These are phyloP conservation scores for Microplitis demolitor DNA, from an alignment of 1,140 invertebrate genomes.

Conservation along the genomic window DNA sequence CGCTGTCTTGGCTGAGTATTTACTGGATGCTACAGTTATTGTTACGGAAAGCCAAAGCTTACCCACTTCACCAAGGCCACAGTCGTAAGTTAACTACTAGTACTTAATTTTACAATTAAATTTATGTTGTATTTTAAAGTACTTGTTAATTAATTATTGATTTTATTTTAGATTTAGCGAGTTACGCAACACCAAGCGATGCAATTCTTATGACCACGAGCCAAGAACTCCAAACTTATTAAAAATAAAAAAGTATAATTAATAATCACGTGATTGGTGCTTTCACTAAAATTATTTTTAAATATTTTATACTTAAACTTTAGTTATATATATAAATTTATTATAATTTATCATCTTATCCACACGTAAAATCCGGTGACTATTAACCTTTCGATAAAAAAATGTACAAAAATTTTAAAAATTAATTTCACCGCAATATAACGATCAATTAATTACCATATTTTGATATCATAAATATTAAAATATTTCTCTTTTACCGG, in stretches of 20 bases:
- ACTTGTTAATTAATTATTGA: background rate
- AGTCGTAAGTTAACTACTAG: slow-evolving; percentile 57
- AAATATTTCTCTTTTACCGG: no score
- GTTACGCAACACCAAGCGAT: slow-evolving; percentile 66
- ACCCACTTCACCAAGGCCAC: slow-evolving; percentile 50
- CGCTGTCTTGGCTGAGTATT: slow-evolving; percentile 67
- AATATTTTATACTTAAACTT: slow-evolving; percentile 2
- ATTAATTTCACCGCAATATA: no score
- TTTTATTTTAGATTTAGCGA: slow-evolving; percentile 55
- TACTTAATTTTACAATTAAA: slow-evolving; percentile 29
- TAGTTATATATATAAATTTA: no score
- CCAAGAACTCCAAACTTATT: slow-evolving; percentile 59
- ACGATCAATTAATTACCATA: background rate
- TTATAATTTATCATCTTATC: no score
- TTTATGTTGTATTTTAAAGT: no score
- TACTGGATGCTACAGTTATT: slow-evolving; percentile 67
- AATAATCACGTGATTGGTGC: background rate
- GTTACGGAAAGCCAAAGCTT: slow-evolving; percentile 51
- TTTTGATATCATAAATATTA: background rate
- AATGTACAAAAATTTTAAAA: no score
- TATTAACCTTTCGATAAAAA: no score
- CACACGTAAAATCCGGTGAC: no score
- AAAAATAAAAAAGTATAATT: slow-evolving; percentile 18
- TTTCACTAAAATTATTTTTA: background rate
- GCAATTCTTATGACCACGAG: slow-evolving; percentile 64